Evolutionary conservation across 2,888 invertebrate species (phyloP).

Genomic region (Oasisia sp.): DNA sequence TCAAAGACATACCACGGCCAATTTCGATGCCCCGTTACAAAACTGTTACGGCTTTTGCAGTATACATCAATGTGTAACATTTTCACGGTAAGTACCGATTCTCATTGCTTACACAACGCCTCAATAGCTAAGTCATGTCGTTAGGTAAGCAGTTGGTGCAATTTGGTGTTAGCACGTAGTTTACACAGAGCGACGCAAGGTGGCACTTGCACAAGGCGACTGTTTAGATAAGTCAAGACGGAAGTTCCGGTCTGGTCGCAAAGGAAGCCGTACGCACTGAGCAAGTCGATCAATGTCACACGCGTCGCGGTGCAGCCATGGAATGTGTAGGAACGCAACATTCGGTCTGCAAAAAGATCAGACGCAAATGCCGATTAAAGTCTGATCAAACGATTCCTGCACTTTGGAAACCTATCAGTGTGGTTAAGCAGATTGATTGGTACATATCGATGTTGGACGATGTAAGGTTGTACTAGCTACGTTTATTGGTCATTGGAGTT

Average conservation of each 20-base stretch:
- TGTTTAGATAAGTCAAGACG: background rate
- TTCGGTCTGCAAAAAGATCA: background rate
- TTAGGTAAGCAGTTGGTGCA: too few species aligned
- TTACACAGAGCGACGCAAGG: background rate
- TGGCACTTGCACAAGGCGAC: background rate
- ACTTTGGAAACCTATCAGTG: background rate
- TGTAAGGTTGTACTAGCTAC: background rate
- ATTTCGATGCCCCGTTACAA: background rate
- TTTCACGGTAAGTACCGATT: too few species aligned
- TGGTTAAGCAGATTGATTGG: background rate
- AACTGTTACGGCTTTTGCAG: background rate
- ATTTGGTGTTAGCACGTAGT: background rate
- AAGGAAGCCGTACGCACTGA: background rate
- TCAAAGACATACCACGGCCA: background rate
- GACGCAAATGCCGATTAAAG: background rate
- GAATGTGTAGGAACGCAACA: too few species aligned
- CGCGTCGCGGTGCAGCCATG: too few species aligned
- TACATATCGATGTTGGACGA: background rate
- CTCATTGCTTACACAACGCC: too few species aligned
- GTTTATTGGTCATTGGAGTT: background rate
- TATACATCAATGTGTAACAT: too few species aligned
- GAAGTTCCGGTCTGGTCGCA: background rate
- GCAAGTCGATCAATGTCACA: too few species aligned
- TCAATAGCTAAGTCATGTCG: too few species aligned
- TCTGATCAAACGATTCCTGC: background rate